Percentiles rank a stretch among this genome's conserved stretches.
phyloP scores from a whole-genome alignment of 2,113 vertebrate genomes.

The Poeciliopsis occidentalis region DNA sequence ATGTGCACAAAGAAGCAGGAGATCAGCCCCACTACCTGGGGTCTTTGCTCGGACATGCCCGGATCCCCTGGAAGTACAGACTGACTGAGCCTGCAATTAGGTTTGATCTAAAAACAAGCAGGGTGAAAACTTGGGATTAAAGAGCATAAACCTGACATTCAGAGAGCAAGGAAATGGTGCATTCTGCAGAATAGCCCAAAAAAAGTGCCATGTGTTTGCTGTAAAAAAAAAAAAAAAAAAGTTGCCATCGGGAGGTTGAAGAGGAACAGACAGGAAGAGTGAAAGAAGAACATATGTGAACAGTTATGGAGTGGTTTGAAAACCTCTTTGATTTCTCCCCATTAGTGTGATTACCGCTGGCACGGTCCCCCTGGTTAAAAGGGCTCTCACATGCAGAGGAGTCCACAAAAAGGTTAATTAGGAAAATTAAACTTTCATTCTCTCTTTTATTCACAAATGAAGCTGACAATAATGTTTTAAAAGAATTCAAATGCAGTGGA shows the following conservation, averaged over 20 bases:
- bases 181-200: conserved; percentile 17
- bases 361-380: conserved; percentile 45
- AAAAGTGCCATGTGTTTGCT: conserved; percentile 28
- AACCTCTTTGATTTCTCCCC: conserved; percentile 67
- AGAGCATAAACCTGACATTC: conserved; percentile 15
- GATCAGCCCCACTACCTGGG: conserved; percentile 60
- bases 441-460: conserved; percentile 50
- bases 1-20: conserved; percentile 58
- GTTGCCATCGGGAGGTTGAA: conserved; percentile 45
- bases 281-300: conserved; percentile 31
- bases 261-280: conserved; percentile 52
- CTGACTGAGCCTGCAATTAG: conserved; percentile 28
- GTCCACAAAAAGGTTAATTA: conserved; percentile 52
- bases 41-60: conserved; percentile 54
- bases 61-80: conserved; percentile 39
- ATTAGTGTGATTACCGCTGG: conserved; percentile 62
- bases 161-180: conserved; percentile 9
- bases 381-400: conserved; percentile 23
- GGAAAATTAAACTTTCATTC: conserved; percentile 62
- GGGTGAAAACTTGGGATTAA: conserved; percentile 3
- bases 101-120: conserved; percentile 23
- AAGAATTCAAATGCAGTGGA: too few relatives aligned
- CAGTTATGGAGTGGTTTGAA: conserved; percentile 44
- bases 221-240: conserved; percentile 15
- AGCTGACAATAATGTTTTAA: conserved; percentile 41